Conservation (phyloP, 30 jellyfish, hydroid and myxozoan genomes). For the Aurelia aurita region DNA sequence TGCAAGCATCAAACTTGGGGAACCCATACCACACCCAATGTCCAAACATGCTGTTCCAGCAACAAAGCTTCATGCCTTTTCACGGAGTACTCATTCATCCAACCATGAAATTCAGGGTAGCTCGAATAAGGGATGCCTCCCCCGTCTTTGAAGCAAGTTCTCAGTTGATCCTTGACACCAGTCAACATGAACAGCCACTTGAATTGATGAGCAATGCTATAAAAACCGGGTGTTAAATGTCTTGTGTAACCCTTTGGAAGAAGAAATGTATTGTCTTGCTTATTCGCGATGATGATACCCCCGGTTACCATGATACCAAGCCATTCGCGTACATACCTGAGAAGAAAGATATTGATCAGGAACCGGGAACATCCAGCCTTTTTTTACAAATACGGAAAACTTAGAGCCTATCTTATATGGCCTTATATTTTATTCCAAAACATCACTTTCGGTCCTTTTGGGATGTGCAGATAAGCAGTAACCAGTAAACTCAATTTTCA, state of each 20-base stretch:
- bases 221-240: slow-evolving; percentile 54
- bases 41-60: slow-evolving; percentile 44
- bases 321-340: slow-evolving; percentile 72
- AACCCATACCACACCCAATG: slow-evolving; percentile 63
- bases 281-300: slow-evolving; percentile 39
- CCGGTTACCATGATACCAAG: slow-evolving; percentile 77
- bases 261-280: slow-evolving; percentile 12
- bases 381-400: no score
- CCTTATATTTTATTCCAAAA: no score
- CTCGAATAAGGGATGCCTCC: slow-evolving; percentile 63
- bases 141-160: slow-evolving; percentile 38
- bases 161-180: slow-evolving; percentile 25
- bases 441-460: no score
- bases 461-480: no score
- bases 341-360: not conserved
- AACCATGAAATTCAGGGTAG: slow-evolving; percentile 53
- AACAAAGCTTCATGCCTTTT: slow-evolving; percentile 46
- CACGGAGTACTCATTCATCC: slow-evolving; percentile 70
- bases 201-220: slow-evolving; percentile 64
- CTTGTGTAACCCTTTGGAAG: slow-evolving; percentile 24
- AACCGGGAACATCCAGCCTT: no score
- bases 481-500: no score
- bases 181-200: slow-evolving; percentile 60
- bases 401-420: no score
- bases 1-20: slow-evolving; percentile 30